Percentiles rank a stretch among this genome's conserved stretches.
Evolutionary conservation across 2,113 vertebrate genomes (phyloP).

Genomic region (Phyllostomus hastatus): DNA sequence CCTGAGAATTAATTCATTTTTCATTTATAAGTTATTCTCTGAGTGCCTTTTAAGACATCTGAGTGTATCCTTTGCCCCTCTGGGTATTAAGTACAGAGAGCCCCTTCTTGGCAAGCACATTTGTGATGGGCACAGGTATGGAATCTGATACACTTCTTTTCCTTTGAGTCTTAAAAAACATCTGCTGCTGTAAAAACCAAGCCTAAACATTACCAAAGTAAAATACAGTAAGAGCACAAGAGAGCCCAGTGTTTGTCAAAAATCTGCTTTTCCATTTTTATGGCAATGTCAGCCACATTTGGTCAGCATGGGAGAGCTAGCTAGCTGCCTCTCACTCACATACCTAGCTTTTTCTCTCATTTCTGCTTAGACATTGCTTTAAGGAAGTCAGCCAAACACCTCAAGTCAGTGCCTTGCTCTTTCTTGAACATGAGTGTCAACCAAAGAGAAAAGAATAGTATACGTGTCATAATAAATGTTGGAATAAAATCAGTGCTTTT

Average conservation of each 20-base stretch:
- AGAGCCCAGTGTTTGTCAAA: conserved; percentile 37
- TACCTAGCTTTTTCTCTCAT: conserved; percentile 62
- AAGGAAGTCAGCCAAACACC: conserved; percentile 68
- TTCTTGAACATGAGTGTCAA: conserved; percentile 60
- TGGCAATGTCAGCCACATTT: conserved; percentile 65
- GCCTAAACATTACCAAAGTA: conserved; percentile 62
- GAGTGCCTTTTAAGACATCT: neutral
- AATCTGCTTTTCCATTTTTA: conserved; percentile 65
- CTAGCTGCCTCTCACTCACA: conserved; percentile 50
- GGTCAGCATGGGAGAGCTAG: conserved; percentile 68
- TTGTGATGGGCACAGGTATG: neutral
- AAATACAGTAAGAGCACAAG: conserved; percentile 68
- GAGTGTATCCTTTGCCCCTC: neutral
- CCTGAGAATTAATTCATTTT: neutral
- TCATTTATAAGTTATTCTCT: neutral
- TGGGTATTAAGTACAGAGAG: neutral
- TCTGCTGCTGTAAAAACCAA: conserved; percentile 66
- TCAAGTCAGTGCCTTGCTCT: conserved; percentile 70
- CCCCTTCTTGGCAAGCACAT: neutral
- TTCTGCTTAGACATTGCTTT: conserved; percentile 66
- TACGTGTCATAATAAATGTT: conserved; percentile 63
- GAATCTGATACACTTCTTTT: neutral
- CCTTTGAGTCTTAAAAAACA: conserved; percentile 60
- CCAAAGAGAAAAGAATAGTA: conserved; percentile 61
- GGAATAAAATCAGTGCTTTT: conserved; percentile 60